Percentiles rank a stretch among this genome's conserved stretches.
phyloP scores from a whole-genome alignment of 2,113 vertebrate species.

The Gulo gulo region DNA sequence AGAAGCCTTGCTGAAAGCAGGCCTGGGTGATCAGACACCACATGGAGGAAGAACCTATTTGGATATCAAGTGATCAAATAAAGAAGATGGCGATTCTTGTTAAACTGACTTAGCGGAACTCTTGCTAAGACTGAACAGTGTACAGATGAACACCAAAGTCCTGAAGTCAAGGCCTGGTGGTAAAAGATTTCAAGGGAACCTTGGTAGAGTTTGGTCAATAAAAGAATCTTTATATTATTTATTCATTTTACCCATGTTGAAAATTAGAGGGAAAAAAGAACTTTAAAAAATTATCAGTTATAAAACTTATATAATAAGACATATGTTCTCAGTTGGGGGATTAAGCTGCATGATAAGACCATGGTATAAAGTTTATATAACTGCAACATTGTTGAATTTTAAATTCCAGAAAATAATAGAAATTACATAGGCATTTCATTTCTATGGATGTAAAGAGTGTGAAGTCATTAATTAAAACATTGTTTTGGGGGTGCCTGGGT shows the following conservation, averaged over 20 bases:
- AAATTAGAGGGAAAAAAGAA: background rate
- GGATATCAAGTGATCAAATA: background rate
- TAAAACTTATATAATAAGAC: background rate
- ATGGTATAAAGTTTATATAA: background rate
- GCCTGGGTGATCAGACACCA: background rate
- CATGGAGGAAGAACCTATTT: background rate
- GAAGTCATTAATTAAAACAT: background rate
- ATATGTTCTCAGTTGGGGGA: background rate
- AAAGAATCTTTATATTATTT: background rate
- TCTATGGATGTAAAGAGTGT: background rate
- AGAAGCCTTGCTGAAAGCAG: background rate
- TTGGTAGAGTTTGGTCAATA: background rate
- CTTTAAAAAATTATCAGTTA: background rate
- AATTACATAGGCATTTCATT: background rate
- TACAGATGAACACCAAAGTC: background rate
- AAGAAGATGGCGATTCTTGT: background rate
- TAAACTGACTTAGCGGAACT: background rate
- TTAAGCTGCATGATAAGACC: background rate
- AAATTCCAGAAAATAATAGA: background rate
- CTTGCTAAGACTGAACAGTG: background rate
- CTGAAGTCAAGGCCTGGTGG: background rate
- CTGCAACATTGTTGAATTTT: background rate
- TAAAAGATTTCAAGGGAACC: background rate
- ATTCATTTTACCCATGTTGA: background rate
- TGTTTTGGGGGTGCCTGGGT: too few species aligned